A percentile compares a stretch with the other conserved stretches of the same genome.
These are phyloP conservation scores for Saccostrea glomerata DNA, from an alignment of 1,140 invertebrate species.

Conservation along the genomic window DNA sequence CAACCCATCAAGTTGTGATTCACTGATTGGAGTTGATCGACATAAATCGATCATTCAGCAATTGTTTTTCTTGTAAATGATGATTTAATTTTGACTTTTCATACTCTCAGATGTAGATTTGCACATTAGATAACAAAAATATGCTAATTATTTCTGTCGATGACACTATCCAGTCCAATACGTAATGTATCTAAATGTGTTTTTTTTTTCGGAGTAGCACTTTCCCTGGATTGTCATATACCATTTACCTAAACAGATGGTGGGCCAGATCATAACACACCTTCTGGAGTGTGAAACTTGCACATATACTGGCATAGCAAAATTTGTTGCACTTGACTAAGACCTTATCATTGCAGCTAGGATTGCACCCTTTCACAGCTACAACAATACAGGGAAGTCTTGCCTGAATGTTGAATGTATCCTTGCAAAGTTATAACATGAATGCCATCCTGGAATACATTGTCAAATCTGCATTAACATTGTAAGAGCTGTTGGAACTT, in stretches of 20 bases:
- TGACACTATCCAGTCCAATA: constrained; percentile 55
- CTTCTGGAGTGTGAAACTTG: constrained; percentile 44
- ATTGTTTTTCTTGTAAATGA: no score
- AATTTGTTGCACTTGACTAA: constrained; percentile 52
- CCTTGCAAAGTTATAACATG: constrained; percentile 27
- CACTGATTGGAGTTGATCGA: no score
- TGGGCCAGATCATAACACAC: no score
- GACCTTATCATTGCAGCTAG: constrained; percentile 54
- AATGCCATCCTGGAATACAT: neutral
- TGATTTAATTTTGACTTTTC: no score
- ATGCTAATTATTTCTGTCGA: neutral
- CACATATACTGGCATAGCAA: constrained; percentile 32
- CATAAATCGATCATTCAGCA: no score
- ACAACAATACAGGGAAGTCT: constrained; percentile 58
- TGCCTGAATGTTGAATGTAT: constrained; percentile 54
- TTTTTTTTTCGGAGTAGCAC: constrained; percentile 11
- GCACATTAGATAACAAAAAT: no score
- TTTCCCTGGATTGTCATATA: constrained; percentile 42
- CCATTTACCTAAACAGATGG: constrained; percentile 58
- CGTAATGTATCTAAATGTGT: constrained; percentile 53
- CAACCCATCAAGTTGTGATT: no score
- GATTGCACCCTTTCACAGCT: constrained; percentile 52
- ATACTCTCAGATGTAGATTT: no score
- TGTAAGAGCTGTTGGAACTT: neutral
- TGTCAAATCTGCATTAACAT: neutral